Base-by-base conservation (phyloP, 1,140 invertebrate species). In the Schlechtendalia chinensis region DNA sequence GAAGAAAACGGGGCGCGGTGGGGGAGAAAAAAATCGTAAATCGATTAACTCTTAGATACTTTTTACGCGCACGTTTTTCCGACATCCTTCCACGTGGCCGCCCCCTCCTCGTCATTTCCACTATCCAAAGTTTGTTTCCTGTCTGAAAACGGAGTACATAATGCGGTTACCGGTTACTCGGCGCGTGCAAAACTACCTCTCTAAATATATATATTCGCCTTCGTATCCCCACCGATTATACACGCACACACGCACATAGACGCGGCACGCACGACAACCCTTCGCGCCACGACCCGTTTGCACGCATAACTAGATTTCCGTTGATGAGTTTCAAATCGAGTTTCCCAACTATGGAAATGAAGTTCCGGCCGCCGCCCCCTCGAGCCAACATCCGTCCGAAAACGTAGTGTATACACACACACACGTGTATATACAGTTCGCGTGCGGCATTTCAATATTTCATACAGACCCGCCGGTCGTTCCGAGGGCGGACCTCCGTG, bases 281-380 rank as follows among this genome's bases (percentile, higher is more conserved):
- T 77, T 58, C 32, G 50, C 58, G 50, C 58, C 50, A 32, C 50
- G 69, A 72, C 69, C 81, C 54, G 53, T 54, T 69, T 65, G 45
- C 74, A 67, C 81, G 53, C 53, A 65, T 82, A 82, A 82, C 81
- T 80, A 75, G 77, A 82, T 82, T 80, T 82, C 81, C 81, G 81
- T 80, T 80, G 81, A 82, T 82, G 81, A 82, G 81, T 82, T 82
- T 82, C 81, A 80, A 80, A 82, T 82, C 81, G 81, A 82, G 81
- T 82, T 79, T 80, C 61, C 81, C 81, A 80, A 54, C 58, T 79
- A 79, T 79, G 81, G 77, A 82, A 82, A 82, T 80, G 74, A 80
- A 82, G 81, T 79, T 61, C 61, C 59, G 77, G 61, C 69, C 19
- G 29, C 59, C 54, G 47, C 58, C 53, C 58, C 58, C 58, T 72